Base-by-base conservation (phyloP, 2,888 invertebrate species). In the Drosophila stalkeri region DNA sequence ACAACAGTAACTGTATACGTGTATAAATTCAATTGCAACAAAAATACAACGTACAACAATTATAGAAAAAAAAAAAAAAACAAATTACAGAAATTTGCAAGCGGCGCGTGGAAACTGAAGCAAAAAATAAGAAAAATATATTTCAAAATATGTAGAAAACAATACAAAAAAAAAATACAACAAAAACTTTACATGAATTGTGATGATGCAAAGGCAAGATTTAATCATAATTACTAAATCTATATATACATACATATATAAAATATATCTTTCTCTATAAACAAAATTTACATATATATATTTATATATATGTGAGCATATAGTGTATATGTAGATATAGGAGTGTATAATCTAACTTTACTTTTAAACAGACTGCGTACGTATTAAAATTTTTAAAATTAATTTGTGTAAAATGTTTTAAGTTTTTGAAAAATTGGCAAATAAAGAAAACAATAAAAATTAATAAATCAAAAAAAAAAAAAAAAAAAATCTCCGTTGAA, bases 191-290 rank as follows among this genome's bases (percentile, higher is more conserved):
- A 86, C 89, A 84, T 86, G 86, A 86, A 86, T 86, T 86, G 86
- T 86, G 86, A 86, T 86, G 86, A 86, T 86, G 86, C 86, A 86
- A 86, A 86, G 86, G 86, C 86, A 86, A 86, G 86, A 86, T 88
- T 86, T 86, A 86, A 86, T 86, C 86, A 88, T 88, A 88, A 88
- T 88, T 79, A 86, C 72, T 85, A 87, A 82, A 85, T 81, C 82
- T 84, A 85, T 74, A 82, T 72, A 72, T 69, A 71, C 55, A 76
- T 69, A 78, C 56, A 74, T 66, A 80, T 77, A 80, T 64, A 81
- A 66, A 64, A 71, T 74, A 85, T 76, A 76, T 81, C 56, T 72
- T 54, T 72, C 67, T 76, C 60, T 72, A 35, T 72, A 72, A 70
- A 64, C 60, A 64, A 63, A 49, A 71, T 59, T 35, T 39, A 81